Percentiles rank a stretch among this genome's conserved stretches.
phyloP scores from a whole-genome alignment of 2,888 invertebrate species.

The Sphaerophoria taeniata region DNA sequence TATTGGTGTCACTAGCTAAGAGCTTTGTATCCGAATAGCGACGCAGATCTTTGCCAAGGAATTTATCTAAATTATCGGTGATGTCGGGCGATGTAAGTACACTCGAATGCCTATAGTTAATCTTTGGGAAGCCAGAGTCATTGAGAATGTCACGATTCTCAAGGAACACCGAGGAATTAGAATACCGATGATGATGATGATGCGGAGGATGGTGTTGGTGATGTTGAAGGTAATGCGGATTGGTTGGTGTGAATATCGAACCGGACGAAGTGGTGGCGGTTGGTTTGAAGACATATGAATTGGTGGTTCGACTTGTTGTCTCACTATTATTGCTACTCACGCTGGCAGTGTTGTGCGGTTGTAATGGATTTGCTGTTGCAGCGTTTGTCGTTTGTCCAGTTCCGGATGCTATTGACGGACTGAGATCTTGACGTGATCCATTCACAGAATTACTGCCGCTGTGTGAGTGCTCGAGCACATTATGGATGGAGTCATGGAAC shows the following conservation, averaged over 20 bases:
- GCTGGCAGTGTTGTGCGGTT: conserved; percentile 59
- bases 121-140: conserved; percentile 81
- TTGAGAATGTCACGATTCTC: conserved; percentile 83
- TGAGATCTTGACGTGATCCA: conserved; percentile 82
- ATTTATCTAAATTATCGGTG: conserved; percentile 78
- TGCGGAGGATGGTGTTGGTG: conserved; percentile 78
- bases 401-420: conserved; percentile 73
- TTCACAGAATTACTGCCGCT: conserved; percentile 81
- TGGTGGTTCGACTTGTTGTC: conserved; percentile 70
- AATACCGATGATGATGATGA: conserved; percentile 79
- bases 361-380: conserved; percentile 60
- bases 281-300: conserved; percentile 74
- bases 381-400: neutral
- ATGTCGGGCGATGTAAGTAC: conserved; percentile 78
- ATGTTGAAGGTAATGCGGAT: conserved; percentile 60
- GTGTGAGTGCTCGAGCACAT: conserved; percentile 82
- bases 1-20: conserved; percentile 77
- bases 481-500: conserved; percentile 83
- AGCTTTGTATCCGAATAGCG: conserved; percentile 83
- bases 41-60: conserved; percentile 80
- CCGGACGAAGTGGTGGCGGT: conserved; percentile 61
- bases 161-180: conserved; percentile 82
- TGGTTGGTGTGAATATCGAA: conserved; percentile 58
- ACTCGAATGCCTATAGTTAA: conserved; percentile 81
- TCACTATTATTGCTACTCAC: conserved; percentile 62